Base-by-base conservation (phyloP, 2,113 vertebrate species). In the Nicator chloris region DNA sequence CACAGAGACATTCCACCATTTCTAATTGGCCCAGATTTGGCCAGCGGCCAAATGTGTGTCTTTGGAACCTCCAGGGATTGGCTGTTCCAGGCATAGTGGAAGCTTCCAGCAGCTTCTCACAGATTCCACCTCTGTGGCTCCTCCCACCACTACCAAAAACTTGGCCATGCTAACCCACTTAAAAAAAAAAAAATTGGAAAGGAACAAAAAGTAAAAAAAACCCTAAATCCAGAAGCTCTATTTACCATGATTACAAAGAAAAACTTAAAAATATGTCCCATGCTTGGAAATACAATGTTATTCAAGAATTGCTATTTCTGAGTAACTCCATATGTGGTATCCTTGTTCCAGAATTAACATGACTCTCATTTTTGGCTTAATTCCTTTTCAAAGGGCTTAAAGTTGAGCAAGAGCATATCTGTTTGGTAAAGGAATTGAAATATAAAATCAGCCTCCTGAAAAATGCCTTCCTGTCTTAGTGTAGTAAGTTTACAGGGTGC, bases 11-110 rank as follows among this genome's bases (percentile, higher is more conserved):
- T 75, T 49, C 10, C 42, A 57, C 13, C 42, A 40, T 40, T 56
- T 75, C 42, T n/a, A 49, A 24, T 30, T 49, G 15, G 30, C 30
- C 19, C 35, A 16, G n/a, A 39, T 45, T 56, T 65, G 50, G 19
- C 19, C 50, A 57, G 60, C 0, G 0, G 35, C 30, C n/a, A n/a
- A n/a, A 13, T 35, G 24, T n/a, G 30, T 1, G 0, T 57, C 42
- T 49, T 49, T 65, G 61, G 13, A 50, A 11, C 35, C 16, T 57
- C 9, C 8, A 50, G 26, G 11, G 31, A 49, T 3, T 30, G 24
- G 16, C 60, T 65, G 30, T 35, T 20, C 16, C 1, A 4, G 42
- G 24, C 8, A 30, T 1, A 1, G 20, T 42, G 24, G 19, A 66
- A 57, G 20, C 20, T 76, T 50, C 35, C 11, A 76, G 35, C 16